phyloP scores from a whole-genome alignment of 2,797 vertebrate genomes.

The Danio albolineatus region DNA sequence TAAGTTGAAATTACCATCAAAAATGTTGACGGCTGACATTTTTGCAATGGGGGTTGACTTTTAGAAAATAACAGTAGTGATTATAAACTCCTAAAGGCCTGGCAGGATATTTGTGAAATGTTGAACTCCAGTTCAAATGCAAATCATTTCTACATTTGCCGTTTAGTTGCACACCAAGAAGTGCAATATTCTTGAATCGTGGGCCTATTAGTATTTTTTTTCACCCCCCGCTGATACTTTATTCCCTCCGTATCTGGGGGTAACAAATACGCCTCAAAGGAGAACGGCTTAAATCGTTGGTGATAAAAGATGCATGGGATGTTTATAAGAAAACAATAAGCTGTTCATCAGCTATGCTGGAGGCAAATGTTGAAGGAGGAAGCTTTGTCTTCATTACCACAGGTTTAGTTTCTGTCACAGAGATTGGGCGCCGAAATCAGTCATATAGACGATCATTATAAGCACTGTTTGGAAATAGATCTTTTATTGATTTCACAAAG shows the following conservation, averaged over 20 bases:
- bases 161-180: background rate
- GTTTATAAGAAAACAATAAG: constrained; percentile 59
- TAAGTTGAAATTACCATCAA: background rate
- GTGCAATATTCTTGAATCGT: constrained; percentile 23
- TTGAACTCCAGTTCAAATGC: constrained; percentile 31
- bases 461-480: constrained; percentile 53
- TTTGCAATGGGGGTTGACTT: constrained; percentile 23
- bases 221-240: background rate
- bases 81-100: constrained; percentile 20
- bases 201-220: background rate
- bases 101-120: constrained; percentile 8
- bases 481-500: constrained; percentile 49
- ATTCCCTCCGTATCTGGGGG: constrained; percentile 6
- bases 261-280: constrained; percentile 28
- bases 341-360: constrained; percentile 56
- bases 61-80: constrained; percentile 12
- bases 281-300: constrained; percentile 41
- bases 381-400: constrained; percentile 63
- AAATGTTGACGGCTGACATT: constrained; percentile 12
- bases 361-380: constrained; percentile 48
- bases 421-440: constrained; percentile 49
- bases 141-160: constrained; percentile 3
- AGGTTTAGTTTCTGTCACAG: constrained; percentile 57
- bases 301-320: constrained; percentile 58
- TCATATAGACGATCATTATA: constrained; percentile 57